phyloP scores from a whole-genome alignment of 2,797 vertebrate genomes.

The Varecia variegata region DNA sequence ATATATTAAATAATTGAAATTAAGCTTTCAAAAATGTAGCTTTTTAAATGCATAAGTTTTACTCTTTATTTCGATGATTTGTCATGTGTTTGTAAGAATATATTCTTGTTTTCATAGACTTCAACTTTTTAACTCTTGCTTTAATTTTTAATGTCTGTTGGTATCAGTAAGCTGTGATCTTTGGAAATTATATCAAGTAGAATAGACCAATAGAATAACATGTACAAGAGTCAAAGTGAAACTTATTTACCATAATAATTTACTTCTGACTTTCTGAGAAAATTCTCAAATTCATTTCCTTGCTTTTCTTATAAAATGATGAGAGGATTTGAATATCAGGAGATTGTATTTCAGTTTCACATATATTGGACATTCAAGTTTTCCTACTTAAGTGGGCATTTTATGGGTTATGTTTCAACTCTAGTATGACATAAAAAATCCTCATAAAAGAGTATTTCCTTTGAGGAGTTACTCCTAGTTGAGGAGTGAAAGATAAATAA shows the following conservation, averaged over 20 bases:
- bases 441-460: background rate
- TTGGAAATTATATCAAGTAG: background rate
- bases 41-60: background rate
- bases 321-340: background rate
- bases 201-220: background rate
- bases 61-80: background rate
- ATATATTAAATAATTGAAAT: background rate
- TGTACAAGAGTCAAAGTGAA: background rate
- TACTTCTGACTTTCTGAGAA: background rate
- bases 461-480: background rate
- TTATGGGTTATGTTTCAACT: constrained; percentile 41
- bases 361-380: background rate
- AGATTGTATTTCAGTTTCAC: background rate
- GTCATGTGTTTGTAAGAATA: background rate
- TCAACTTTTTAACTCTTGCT: background rate
- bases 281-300: background rate
- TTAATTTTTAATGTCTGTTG: background rate
- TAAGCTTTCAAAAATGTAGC: background rate
- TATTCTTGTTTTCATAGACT: background rate
- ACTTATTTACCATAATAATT: background rate
- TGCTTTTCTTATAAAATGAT: background rate
- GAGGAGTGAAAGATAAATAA: background rate
- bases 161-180: background rate
- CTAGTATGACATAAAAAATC: background rate
- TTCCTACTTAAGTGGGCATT: constrained; percentile 12